phyloP scores from a whole-genome alignment of 2,888 invertebrate genomes.

The Heliconius aoede region DNA sequence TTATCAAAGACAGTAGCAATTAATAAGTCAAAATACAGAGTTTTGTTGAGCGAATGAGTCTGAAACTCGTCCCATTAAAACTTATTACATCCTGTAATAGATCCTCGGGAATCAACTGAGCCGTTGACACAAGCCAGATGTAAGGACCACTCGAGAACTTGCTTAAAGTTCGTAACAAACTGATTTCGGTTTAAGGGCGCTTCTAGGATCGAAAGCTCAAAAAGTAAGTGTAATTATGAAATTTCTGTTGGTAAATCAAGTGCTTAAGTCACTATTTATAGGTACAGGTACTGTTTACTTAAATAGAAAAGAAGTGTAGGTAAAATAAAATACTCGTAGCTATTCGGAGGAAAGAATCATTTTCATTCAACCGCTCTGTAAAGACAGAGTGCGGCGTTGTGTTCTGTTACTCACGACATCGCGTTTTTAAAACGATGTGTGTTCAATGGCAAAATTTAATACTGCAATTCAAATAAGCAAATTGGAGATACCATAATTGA shows the following conservation, averaged over 20 bases:
- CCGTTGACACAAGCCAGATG: slow-evolving; percentile 45
- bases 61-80: slow-evolving; percentile 44
- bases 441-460: background rate
- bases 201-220: slow-evolving; percentile 29
- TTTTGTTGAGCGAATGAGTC: slow-evolving; percentile 39
- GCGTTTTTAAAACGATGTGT: background rate
- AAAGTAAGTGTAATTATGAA: slow-evolving; percentile 25
- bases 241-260: background rate
- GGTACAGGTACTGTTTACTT: background rate
- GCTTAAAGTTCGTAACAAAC: slow-evolving; percentile 38
- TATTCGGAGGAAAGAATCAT: background rate
- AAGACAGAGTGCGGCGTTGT: background rate
- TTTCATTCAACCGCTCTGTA: background rate
- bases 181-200: slow-evolving; percentile 36
- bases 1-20: slow-evolving; percentile 29
- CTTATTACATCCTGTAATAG: slow-evolving; percentile 44
- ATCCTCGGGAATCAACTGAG: slow-evolving; percentile 41
- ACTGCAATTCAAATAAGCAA: background rate
- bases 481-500: background rate
- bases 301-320: background rate
- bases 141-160: slow-evolving; percentile 36
- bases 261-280: background rate
- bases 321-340: background rate
- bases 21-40: slow-evolving; percentile 32
- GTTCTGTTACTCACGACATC: background rate